Percentiles rank a stretch among this genome's conserved stretches.
Evolutionary conservation across 1,140 invertebrate species (phyloP).

Genomic region (Bombus waltoni): DNA sequence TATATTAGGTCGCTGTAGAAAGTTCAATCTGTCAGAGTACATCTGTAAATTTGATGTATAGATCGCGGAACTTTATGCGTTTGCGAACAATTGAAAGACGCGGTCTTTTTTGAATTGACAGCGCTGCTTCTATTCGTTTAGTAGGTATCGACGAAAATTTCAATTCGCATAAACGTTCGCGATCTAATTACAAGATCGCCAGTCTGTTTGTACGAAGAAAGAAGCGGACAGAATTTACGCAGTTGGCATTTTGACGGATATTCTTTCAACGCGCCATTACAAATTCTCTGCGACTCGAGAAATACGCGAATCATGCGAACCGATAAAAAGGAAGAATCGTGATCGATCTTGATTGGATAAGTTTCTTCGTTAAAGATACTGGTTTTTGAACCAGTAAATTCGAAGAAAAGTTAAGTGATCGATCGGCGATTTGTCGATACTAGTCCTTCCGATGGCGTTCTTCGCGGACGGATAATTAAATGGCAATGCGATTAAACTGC

Average conservation of each 20-base stretch:
- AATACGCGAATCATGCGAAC: neutral
- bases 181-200: too few species aligned
- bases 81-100: too few species aligned
- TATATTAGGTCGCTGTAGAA: neutral
- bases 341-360: conserved; percentile 27
- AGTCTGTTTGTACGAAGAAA: too few species aligned
- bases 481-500: neutral
- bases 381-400: neutral
- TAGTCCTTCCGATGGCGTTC: neutral
- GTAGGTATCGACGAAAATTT: too few species aligned
- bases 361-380: neutral
- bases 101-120: too few species aligned
- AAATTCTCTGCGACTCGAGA: neutral
- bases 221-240: neutral
- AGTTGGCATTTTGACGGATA: neutral
- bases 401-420: neutral
- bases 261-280: neutral
- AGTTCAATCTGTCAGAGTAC: neutral
- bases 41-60: too few species aligned
- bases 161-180: too few species aligned
- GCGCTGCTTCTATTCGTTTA: too few species aligned
- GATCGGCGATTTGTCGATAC: conserved; percentile 12
- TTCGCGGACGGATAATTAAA: neutral
- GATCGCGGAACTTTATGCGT: too few species aligned
- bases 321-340: neutral